Evolutionary conservation across 1,140 invertebrate species (phyloP), one percentile per base, ranked within the genome.

Genomic region (Diploscapter pachys): DNA sequence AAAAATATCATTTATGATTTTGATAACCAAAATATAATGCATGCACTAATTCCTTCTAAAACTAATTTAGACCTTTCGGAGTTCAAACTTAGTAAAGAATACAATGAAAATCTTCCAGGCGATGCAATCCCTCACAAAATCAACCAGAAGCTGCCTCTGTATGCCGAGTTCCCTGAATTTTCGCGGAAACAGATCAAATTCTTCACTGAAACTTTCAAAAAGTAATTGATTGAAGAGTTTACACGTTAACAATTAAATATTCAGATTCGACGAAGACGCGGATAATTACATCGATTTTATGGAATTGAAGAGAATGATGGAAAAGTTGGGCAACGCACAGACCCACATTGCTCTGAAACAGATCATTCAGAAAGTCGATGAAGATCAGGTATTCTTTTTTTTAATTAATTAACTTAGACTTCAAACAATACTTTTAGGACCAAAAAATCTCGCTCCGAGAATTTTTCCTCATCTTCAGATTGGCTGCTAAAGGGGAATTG

Each of bases 281-380:
- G 75, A 76, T 31, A 63, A 50, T 49, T 76, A 65, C 13, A 71
- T 76, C 55, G 75, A 76, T 62, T 76, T 76, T 65, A 76, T 57
- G 5, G 75, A 76, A 51, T 50, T 76, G 63, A 76, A 76, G 70
- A 63, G 75, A 53, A 76, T 76, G 75, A 76, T 76, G 75, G 75
- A 76, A 57, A 71, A 72, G 13, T 49, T 76, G 5, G 75, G 75
- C 6, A 71, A 76, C 51, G 68, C 75, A 31, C 75, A 76, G 56
- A 76, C 75, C 31, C 75, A 76, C 63, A 72, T 76, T 48, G 75
- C 75, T 11, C 70, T 76, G 61, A 76, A 76, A n/a, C 62, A 76
- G 51, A 53, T 76, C 6, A 76, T 76, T 48, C 71, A 72, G 70
- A 76, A 76, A 59, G 75, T 76, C 3, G 75, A 76, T 31, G 75